Conservation (phyloP, 1,140 invertebrate genomes). For the Anoplolepis gracilipes region DNA sequence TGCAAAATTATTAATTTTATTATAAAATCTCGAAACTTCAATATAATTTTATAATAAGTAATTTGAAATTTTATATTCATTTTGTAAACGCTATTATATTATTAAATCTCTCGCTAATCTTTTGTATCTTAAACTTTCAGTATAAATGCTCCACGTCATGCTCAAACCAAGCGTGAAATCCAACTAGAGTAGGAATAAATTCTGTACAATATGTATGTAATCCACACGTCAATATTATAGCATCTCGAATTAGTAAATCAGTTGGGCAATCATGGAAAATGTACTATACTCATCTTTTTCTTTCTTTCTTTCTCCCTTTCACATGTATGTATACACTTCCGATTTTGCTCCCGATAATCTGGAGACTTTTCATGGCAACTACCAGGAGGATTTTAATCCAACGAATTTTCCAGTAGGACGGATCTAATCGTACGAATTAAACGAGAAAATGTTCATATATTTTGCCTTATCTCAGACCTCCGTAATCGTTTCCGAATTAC, state of each 20-base stretch:
- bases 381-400: constrained; percentile 38
- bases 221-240: constrained; percentile 46
- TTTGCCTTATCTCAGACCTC: constrained; percentile 11
- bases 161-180: constrained; percentile 2
- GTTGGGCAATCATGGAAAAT: constrained; percentile 35
- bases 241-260: constrained; percentile 28
- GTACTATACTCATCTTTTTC: background rate
- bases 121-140: constrained; percentile 10
- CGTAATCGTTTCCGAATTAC: constrained; percentile 71
- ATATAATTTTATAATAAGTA: background rate
- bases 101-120: no score
- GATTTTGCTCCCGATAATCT: constrained; percentile 15
- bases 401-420: constrained; percentile 42
- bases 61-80: background rate
- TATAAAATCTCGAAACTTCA: background rate
- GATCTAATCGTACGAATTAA: constrained; percentile 62
- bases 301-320: constrained; percentile 34
- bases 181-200: constrained; percentile 26
- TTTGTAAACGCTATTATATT: background rate
- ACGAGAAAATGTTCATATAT: constrained; percentile 45
- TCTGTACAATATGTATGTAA: constrained; percentile 13
- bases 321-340: background rate
- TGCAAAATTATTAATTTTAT: background rate
- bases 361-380: background rate
- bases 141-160: constrained; percentile 13